Base-by-base conservation (phyloP, 2,113 vertebrate species). In the Fulmarus glacialis region DNA sequence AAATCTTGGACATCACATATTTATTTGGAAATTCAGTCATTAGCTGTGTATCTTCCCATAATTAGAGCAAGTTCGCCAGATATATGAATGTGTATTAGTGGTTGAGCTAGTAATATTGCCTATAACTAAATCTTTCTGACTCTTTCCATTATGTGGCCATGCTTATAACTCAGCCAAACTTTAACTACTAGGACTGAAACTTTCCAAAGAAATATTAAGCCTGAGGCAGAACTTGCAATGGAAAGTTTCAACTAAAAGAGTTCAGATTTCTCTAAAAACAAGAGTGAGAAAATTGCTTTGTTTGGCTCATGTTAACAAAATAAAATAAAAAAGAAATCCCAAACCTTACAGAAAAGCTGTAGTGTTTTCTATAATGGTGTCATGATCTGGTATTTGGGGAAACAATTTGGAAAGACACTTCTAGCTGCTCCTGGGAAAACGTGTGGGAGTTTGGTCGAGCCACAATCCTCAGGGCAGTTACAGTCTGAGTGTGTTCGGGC, bases 161-260 rank as follows among this genome's bases (percentile, higher is more conserved):
- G 45, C 24, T 96, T 63, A 70, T 56, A 94, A 85, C 27, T 89
- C 91, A 82, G 89, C 70, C 93, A 87, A 77, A 64, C 26, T 85
- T 94, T 70, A 82, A 95, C 89, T 88, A 66, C 67, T 34, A 48
- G 43, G 78, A 72, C 70, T 5, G 22, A 87, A 95, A 93, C 26
- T 86, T 95, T 94, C 71, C 84, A 82, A 87, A 94, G 68, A 70
- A 93, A 87, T 48, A 66, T 9, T 80, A n/a, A 92, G 89, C 91
- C 89, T 55, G 58, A 80, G 78, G 84, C 77, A 95, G 74, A 88
- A 77, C 73, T 85, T 64, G 50, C 10, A 60, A 55, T 80, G 83
- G 84, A 95, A 96, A 94, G 68, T 66, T 85, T 85, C 29, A 93
- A 59, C 66, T 75, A 30, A 89, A 92, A 79, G 30, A 45, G 12